Percentiles rank a stretch among this genome's conserved stretches.
These are phyloP conservation scores for Leptosomus discolor DNA, from an alignment of 2,113 vertebrate genomes.

Conservation along the genomic window DNA sequence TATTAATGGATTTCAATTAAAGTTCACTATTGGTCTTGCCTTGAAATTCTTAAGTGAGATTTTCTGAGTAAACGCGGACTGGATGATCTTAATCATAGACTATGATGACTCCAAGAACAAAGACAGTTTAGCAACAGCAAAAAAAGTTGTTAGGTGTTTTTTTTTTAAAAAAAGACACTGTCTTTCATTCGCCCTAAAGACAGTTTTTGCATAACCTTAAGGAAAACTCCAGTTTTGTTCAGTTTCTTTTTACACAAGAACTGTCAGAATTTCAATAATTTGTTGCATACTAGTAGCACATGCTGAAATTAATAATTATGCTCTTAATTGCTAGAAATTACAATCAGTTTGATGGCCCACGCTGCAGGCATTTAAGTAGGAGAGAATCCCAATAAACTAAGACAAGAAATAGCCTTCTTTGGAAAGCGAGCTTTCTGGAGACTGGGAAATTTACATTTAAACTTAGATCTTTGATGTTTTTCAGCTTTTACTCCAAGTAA, in stretches of 20 bases:
- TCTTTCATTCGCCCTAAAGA: not conserved
- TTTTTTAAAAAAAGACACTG: not conserved
- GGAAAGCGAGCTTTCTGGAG: not conserved
- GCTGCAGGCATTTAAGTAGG: not conserved
- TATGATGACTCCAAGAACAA: not conserved
- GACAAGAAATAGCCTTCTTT: not conserved
- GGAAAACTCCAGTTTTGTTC: not conserved
- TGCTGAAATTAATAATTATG: not conserved
- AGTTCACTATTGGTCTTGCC: not conserved
- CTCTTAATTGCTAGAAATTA: not conserved
- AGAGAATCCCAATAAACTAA: not conserved
- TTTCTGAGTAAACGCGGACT: not conserved
- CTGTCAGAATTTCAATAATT: not conserved
- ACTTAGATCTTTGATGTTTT: not conserved
- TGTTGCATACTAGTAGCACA: not conserved
- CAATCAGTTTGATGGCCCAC: not conserved
- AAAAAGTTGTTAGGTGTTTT: not conserved
- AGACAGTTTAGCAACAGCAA: not conserved
- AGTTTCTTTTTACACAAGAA: not conserved
- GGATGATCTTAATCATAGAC: not conserved
- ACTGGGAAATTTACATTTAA: not conserved
- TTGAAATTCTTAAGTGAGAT: not conserved
- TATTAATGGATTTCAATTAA: not conserved
- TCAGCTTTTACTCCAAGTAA: not conserved
- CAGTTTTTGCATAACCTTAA: not conserved